Conservation (phyloP, 1,140 invertebrate genomes). For the Vollenhovia emeryi region DNA sequence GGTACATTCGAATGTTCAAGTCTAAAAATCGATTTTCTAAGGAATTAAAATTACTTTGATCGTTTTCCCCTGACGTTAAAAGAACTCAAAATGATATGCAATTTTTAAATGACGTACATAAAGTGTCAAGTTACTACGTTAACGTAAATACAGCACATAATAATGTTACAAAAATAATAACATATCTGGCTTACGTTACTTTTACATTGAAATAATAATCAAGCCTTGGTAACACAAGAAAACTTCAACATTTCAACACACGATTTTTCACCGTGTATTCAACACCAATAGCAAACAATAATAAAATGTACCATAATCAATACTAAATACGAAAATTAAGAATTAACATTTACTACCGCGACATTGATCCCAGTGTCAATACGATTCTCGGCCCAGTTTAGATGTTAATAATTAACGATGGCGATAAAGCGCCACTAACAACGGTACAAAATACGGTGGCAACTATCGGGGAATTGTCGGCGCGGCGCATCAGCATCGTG, state of each 20-base stretch:
- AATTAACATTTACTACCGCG: background rate
- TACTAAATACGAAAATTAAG: background rate
- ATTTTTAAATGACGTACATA: too few relatives aligned
- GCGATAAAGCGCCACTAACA: slow-evolving; percentile 3
- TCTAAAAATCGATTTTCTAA: background rate
- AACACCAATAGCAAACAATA: background rate
- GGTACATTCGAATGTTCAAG: background rate
- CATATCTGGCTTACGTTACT: too few relatives aligned
- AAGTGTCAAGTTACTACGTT: too few relatives aligned
- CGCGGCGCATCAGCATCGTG: slow-evolving; percentile 32
- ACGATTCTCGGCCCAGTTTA: background rate
- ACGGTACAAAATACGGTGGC: slow-evolving; percentile 41
- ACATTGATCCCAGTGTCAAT: background rate
- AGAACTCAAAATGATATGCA: too few relatives aligned
- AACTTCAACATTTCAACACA: too few relatives aligned
- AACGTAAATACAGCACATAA: too few relatives aligned
- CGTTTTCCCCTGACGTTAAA: too few relatives aligned
- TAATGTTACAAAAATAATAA: too few relatives aligned
- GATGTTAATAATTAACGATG: slow-evolving; percentile 19
- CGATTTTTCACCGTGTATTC: too few relatives aligned
- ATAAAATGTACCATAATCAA: background rate
- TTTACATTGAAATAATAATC: too few relatives aligned
- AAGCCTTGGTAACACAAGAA: too few relatives aligned
- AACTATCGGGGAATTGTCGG: slow-evolving; percentile 36
- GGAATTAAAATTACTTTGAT: background rate